phyloP scores from a whole-genome alignment of 2,888 invertebrate genomes.

The Sinodicranocentrus sp. region DNA sequence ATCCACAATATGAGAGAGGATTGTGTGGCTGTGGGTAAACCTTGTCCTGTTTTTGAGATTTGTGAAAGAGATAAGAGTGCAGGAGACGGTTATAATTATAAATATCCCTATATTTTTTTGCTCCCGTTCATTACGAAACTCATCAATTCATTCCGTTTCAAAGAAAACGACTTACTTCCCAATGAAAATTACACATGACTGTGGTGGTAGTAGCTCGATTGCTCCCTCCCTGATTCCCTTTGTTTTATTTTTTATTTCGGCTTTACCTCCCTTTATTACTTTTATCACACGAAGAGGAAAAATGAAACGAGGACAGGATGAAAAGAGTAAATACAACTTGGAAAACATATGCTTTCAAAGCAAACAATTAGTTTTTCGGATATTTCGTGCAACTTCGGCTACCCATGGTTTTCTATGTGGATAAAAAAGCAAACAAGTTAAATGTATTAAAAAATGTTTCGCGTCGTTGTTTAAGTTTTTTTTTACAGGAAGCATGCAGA shows the following conservation, averaged over 20 bases:
- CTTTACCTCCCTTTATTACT: slow-evolving; percentile 15
- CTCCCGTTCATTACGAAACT: not conserved
- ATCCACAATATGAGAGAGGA: too few species aligned
- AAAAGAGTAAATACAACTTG: slow-evolving; percentile 33
- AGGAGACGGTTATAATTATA: slow-evolving; percentile 64
- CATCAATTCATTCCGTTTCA: not conserved
- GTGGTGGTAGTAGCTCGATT: too few species aligned
- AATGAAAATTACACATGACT: not conserved
- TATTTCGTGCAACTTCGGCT: slow-evolving; percentile 36
- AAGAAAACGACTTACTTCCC: not conserved
- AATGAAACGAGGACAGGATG: not conserved
- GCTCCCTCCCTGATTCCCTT: slow-evolving; percentile 7
- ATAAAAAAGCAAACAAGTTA: slow-evolving; percentile 53
- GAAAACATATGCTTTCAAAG: slow-evolving; percentile 58
- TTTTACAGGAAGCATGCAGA: slow-evolving; percentile 32
- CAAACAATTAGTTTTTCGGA: slow-evolving; percentile 64
- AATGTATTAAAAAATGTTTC: slow-evolving; percentile 12
- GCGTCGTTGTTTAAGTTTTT: not conserved
- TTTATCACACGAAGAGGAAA: slow-evolving; percentile 38
- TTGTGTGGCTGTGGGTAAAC: too few species aligned
- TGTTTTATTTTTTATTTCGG: not conserved
- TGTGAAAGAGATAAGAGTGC: slow-evolving; percentile 29
- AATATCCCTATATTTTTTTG: slow-evolving; percentile 58
- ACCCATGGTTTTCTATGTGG: not conserved
- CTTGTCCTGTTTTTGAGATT: slow-evolving; percentile 58